Percentiles rank a stretch among this genome's conserved stretches.
phyloP scores from a whole-genome alignment of 2,797 vertebrate genomes.

The Sitta carolinensis region DNA sequence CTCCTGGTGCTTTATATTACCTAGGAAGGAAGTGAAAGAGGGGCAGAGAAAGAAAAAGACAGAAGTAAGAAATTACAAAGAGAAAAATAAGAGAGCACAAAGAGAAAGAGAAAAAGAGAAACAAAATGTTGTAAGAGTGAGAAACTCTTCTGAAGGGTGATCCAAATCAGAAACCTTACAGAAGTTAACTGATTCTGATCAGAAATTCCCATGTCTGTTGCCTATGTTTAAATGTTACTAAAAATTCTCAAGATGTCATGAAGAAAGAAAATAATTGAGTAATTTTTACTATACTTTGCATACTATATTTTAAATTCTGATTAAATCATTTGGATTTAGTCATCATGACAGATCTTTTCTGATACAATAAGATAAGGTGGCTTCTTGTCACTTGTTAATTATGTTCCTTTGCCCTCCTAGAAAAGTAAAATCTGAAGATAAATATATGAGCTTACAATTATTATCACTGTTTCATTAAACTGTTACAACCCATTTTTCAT shows the following conservation, averaged over 20 bases:
- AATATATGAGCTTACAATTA: constrained; percentile 6
- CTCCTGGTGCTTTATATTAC: background rate
- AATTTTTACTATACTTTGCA: background rate
- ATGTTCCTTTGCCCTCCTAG: background rate
- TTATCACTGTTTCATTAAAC: constrained; percentile 22
- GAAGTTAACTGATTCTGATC: background rate
- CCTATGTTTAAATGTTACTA: background rate
- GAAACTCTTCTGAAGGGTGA: background rate
- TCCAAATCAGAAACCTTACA: background rate
- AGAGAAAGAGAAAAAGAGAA: background rate
- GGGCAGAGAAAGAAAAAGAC: background rate
- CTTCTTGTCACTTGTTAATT: background rate
- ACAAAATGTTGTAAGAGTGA: background rate
- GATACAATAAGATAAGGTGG: background rate
- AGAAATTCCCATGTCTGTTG: background rate
- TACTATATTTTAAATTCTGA: background rate
- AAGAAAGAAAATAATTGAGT: background rate
- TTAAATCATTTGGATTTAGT: background rate
- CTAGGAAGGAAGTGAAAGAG: background rate
- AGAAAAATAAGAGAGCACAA: background rate
- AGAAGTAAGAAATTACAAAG: background rate
- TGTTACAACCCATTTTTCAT: constrained; percentile 3
- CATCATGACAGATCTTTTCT: background rate
- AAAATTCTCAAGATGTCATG: background rate
- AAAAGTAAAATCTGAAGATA: constrained; percentile 1